Base-by-base conservation (phyloP, 2,113 vertebrate species). In the Catharus bicknelli region DNA sequence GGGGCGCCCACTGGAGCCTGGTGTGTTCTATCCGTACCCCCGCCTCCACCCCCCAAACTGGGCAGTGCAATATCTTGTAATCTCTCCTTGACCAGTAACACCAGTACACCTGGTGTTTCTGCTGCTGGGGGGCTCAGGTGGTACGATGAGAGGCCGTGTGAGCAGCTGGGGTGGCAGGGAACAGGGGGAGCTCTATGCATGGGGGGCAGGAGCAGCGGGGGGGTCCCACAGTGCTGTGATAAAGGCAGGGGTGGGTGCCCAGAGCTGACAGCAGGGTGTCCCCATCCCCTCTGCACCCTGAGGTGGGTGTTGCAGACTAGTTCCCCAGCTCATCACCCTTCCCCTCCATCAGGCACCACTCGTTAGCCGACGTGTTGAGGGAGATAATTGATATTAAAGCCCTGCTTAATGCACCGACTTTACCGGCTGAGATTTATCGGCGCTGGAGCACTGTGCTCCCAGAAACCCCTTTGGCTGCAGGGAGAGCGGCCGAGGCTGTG, bases 351-450 rank as follows among this genome's bases (percentile, higher is more conserved):
- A 51, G 17, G 64, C 73, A 54, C 42, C 1, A 4, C 83, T 82
- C 26, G 1, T 81, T 92, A 94, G n/a, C 54, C 87, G 77, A 85
- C 57, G 78, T 95, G 86, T 62, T 10, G 16, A 38, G 80, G 94
- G 93, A 86, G 95, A 95, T 98, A 98, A 98, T 98, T 97, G 98
- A 94, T 97, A 97, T 97, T 97, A 97, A 98, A 97, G 91, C 94
- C 93, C 91, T 89, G 63, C 89, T 97, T 98, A 98, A 97, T 92
- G 95, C 91, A 77, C 94, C 96, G 62, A 63, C 94, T 97, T 97
- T 96, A 72, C 96, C 36, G 62, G 79, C 95, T n/a, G 88, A 96
- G 96, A 98, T 98, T 98, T 98, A 97, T 95, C 40, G 10, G 95
- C 4, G 3, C 94, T 69, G 95, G 91, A 96, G 96, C 68, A 74